A percentile compares a stretch with the other conserved stretches of the same genome.
Conservation (phyloP, 1,140 invertebrate genomes). For the Brachionus manjavacas region DNA sequence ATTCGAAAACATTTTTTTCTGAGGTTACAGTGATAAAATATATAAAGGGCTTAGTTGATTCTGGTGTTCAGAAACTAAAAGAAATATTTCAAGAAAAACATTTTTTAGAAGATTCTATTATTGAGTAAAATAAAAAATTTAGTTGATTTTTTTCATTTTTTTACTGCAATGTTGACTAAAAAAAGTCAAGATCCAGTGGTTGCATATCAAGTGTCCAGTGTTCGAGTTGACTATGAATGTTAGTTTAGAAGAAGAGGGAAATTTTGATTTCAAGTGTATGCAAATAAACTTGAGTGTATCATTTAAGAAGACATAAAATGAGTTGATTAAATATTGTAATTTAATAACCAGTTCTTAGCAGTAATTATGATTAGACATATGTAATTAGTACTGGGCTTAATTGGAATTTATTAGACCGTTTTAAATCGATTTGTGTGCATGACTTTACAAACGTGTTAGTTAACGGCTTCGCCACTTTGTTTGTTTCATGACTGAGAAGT, state of each 20-base stretch:
- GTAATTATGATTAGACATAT: slow-evolving; percentile 24
- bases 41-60: no score
- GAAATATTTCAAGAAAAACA: no score
- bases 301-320: neutral
- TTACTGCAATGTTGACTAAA: neutral
- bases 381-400: neutral
- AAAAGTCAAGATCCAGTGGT: neutral
- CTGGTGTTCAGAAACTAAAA: no score
- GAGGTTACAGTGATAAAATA: no score
- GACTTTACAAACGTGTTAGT: neutral
- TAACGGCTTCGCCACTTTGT: neutral
- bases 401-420: neutral
- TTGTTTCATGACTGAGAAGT: neutral
- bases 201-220: neutral
- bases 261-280: neutral
- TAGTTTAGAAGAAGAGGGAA: neutral
- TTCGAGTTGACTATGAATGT: neutral
- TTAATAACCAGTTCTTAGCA: slow-evolving; percentile 15
- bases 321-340: slow-evolving; percentile 6
- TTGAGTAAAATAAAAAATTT: no score
- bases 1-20: no score
- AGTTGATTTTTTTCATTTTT: no score
- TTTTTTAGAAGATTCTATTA: no score
- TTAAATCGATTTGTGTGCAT: neutral
- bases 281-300: neutral